Evolutionary conservation across 2,113 vertebrate species (phyloP).

Genomic region (Microtus oregoni): DNA sequence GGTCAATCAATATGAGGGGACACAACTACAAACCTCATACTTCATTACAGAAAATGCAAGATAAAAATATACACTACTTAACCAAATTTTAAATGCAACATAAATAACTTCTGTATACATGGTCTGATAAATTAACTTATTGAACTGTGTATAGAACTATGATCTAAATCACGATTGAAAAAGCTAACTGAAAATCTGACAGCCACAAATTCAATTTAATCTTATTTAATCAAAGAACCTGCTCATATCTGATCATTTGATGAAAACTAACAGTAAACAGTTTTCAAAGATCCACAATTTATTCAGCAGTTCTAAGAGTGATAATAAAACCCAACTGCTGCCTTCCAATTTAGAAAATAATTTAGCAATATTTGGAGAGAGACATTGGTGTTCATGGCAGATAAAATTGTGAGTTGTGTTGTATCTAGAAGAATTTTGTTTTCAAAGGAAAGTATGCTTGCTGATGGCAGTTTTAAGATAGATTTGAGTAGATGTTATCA

Average conservation of each 20-base stretch:
- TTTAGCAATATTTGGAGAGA: slow-evolving; percentile 47
- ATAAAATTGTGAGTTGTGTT: not conserved
- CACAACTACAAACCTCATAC: not conserved
- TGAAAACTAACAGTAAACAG: slow-evolving; percentile 54
- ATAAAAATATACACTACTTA: not conserved
- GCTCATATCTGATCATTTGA: slow-evolving; percentile 43
- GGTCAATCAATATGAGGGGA: not conserved
- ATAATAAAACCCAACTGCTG: slow-evolving; percentile 35
- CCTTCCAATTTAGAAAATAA: slow-evolving; percentile 38
- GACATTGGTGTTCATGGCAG: not conserved
- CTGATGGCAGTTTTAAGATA: not conserved
- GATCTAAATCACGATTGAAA: slow-evolving; percentile 56
- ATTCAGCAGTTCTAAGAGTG: not conserved
- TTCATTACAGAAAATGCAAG: not conserved
- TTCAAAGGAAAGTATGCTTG: slow-evolving; percentile 2
- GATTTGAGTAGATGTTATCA: slow-evolving; percentile 45
- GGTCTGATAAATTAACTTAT: slow-evolving; percentile 24
- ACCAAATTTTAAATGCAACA: not conserved
- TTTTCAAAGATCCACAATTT: slow-evolving; percentile 42
- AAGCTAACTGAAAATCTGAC: slow-evolving; percentile 41
- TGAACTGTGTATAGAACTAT: not conserved
- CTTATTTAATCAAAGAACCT: slow-evolving; percentile 58
- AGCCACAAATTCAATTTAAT: slow-evolving; percentile 1
- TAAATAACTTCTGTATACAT: not conserved
- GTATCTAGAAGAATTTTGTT: slow-evolving; percentile 29